Evolutionary conservation across 1,140 invertebrate genomes (phyloP), one percentile per base, ranked within the genome.

Genomic region (Anoplolepis gracilipes): DNA sequence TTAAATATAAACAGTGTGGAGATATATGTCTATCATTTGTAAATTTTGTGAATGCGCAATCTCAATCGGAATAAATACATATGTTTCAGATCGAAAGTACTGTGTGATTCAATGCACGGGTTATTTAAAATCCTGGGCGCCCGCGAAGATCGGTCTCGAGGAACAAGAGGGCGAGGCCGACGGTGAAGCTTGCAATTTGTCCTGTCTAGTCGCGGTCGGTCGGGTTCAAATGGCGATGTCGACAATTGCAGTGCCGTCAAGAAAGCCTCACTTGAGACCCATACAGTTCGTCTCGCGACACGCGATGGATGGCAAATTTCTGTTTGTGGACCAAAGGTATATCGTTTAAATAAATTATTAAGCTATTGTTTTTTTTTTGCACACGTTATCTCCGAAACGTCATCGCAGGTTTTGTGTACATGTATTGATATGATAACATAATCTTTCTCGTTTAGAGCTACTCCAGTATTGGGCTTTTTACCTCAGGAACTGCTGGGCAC

Each of bases 231-330:
- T 97, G 6, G 90, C 92, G 11, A 67, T 89, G 55, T 55, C 87
- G 46, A 90, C 85, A 22, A 30, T 90, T 42, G 75, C 90, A 25
- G 85, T 90, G 46, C 89, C 89, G 30, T 92, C 90, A 61, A 91
- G 87, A 55, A 92, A 91, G 61, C 92, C 93, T 10, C 87, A 87
- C 64, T 90, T 93, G 16, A 89, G 92, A 13, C 91, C 91, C 19
- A 94, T 95, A 67, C 98, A 99, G 95, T 99, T 99, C 91, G 98
- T 99, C 72, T 99, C 98, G 25, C 96, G 99, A 25, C 99, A 99
- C 95, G 97, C 97, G 28, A 97, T 98, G 85, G 99, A 99, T 91
- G 99, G 99, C 16, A 99, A 99, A 94, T 99, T 99, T 94, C 98
- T 99, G 22, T 99, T 99, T 96, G 98, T 99, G 28, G 99, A 99